A percentile compares a stretch with the other conserved stretches of the same genome.
Evolutionary conservation across 2,888 invertebrate genomes (phyloP).

Genomic region (Tethea ocularis): DNA sequence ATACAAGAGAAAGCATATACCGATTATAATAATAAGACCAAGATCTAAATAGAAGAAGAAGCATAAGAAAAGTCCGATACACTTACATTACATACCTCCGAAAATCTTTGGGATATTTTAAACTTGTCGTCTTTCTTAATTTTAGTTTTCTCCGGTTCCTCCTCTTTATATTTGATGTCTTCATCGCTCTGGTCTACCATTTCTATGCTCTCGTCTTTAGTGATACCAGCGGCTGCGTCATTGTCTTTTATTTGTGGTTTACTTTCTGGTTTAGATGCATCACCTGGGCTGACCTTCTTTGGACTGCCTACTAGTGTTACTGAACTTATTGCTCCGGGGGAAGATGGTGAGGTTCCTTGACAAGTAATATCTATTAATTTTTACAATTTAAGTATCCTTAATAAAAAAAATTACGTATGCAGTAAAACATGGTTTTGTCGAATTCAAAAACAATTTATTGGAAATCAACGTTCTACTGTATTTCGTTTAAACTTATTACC

Average conservation of each 20-base stretch:
- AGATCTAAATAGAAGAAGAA: neutral
- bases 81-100: conserved; percentile 59
- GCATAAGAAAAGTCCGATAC: conserved; percentile 3
- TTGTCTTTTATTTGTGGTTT: conserved; percentile 65
- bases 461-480: neutral
- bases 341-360: conserved; percentile 83
- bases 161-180: conserved; percentile 74
- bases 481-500: conserved; percentile 68
- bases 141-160: conserved; percentile 69
- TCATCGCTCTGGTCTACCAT: conserved; percentile 76
- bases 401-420: too few relatives aligned
- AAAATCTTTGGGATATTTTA: conserved; percentile 75
- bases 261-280: conserved; percentile 41
- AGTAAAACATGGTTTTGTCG: too few relatives aligned
- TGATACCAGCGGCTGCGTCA: conserved; percentile 58
- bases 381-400: neutral
- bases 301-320: conserved; percentile 88
- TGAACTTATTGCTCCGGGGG: conserved; percentile 89
- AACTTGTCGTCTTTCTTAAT: conserved; percentile 72
- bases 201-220: conserved; percentile 76
- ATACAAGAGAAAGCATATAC: neutral
- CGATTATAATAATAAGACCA: neutral
- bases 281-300: conserved; percentile 67
- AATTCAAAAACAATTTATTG: too few relatives aligned
- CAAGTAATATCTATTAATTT: neutral